Evolutionary conservation across 2,797 vertebrate species (phyloP), one percentile per base, ranked within the genome.

Genomic region (Lycodopsis pacificus): DNA sequence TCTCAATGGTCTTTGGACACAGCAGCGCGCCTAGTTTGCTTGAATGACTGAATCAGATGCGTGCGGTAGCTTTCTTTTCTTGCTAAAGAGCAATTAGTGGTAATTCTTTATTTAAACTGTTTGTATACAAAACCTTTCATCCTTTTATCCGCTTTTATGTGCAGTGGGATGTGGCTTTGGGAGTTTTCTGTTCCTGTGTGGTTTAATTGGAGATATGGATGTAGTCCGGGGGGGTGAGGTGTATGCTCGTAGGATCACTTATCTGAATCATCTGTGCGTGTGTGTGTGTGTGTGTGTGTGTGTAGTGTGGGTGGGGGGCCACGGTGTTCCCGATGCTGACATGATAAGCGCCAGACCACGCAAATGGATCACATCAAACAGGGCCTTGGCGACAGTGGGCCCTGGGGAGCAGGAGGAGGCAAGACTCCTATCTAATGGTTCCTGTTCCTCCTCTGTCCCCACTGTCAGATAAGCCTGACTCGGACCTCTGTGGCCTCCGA

Each of bases 91-190:
- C 92, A 94, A 95, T 95, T 96, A 95, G 90, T 42, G 68, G 69
- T 96, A 95, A 96, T 95, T 94, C 94, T 94, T 95, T 94, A 95
- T 95, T 95, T 95, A 94, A 95, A 95, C 92, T 93, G 94, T 95
- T 95, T 95, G 94, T 94, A 92, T 91, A 95, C 94, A 93, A 91
- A 94, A 81, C 91, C 94, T 94, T 96, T 95, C 93, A 95, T 95
- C 92, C 94, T 91, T 95, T 95, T 93, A 94, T 95, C 91, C 89
- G 92, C 92, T 94, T 91, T 94, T 94, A 94, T 95, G 92, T 95
- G 90, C 85, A 79, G 81, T 66, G 84, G 89, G 88, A 92, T 92
- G 90, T 88, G 79, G 85, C 82, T 91, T 84, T 87, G 90, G 94
- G 93, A 93, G 93, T 90, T 92, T 92, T 93, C 92, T 83, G 89